phyloP scores from a whole-genome alignment of 2,797 vertebrate species.

The Anas capensis region DNA sequence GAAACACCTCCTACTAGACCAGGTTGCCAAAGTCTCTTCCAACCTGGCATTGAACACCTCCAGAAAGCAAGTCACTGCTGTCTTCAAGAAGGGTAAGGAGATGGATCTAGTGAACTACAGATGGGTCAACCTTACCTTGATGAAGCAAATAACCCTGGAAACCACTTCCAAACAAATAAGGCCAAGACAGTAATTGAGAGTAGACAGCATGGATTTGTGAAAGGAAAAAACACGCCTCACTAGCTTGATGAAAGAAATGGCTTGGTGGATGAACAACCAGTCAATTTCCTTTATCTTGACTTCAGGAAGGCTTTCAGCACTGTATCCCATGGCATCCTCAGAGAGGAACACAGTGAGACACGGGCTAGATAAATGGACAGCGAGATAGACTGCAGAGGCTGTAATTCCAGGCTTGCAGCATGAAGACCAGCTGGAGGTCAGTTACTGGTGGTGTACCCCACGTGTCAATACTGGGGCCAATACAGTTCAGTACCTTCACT shows the following conservation, averaged over 20 bases:
- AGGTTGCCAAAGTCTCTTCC: too few species aligned
- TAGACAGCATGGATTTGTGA: not conserved
- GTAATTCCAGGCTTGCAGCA: not conserved
- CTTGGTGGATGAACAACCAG: accelerated
- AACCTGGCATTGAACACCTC: too few species aligned
- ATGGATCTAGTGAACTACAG: not conserved
- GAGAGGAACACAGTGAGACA: not conserved
- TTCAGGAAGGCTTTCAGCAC: not conserved
- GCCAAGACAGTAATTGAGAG: not conserved
- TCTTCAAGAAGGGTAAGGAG: not conserved
- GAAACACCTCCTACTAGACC: too few species aligned
- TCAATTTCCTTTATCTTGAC: not conserved
- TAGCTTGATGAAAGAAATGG: not conserved
- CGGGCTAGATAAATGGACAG: not conserved
- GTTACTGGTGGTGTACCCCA: not conserved
- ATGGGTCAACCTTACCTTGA: not conserved
- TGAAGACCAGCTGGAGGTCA: not conserved
- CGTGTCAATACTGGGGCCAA: too few species aligned
- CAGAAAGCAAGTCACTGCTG: not conserved
- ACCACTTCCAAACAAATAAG: not conserved
- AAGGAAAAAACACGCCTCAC: not conserved
- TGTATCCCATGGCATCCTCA: not conserved
- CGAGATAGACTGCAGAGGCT: not conserved
- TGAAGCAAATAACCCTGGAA: not conserved
- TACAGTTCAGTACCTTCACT: not conserved